Base-by-base conservation (phyloP, 1,140 invertebrate genomes). In the Caenorhabditis inopinata region DNA sequence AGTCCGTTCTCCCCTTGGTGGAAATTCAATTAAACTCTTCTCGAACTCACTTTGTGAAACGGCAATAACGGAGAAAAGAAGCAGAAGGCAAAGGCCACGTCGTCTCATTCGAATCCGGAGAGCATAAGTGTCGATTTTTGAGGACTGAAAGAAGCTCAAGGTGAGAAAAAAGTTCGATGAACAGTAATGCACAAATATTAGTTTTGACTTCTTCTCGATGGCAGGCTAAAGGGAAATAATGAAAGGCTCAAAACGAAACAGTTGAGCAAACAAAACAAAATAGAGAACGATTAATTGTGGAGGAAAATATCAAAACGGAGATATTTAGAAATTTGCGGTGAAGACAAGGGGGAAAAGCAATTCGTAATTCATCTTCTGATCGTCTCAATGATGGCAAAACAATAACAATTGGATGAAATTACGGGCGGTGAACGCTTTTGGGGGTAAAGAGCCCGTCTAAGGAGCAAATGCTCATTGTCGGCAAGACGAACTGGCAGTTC, bases 351-450 rank as follows among this genome's bases (percentile, higher is more conserved):
- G 58, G 32, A 68, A 68, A 68, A 42, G 58, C 58, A 68, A 68
- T 68, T 68, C 58, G 58, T 68, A 68, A 68, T 68, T 68, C 58
- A 68, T 68, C 58, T 38, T 38, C n/a, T 38, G 32, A 68, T 38
- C 58, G 58, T 68, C 58, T 68, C 58, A 68, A 68, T 68, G n/a
- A 32, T 25, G 58, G 58, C 58, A 68, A 68, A 68, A 68, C 58
- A 68, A 68, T 68, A 68, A 68, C 58, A 68, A 68, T 68, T 68
- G 58, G 32, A 68, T 68, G 58, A 7, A 68, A 68, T 38, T 68
- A 68, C 58, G 58, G 58, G 58, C 58, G 58, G 58, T 68, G 58
- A 29, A 42, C 38, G 29, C 6, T 32, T 68, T 68, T 68, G 35
- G 58, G 32, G 53, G n/a, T 18, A n/a, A n/a, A 3, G 51, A 58